These are phyloP conservation scores for Columba guinea DNA, from an alignment of 2,797 vertebrate genomes.

Conservation along the genomic window DNA sequence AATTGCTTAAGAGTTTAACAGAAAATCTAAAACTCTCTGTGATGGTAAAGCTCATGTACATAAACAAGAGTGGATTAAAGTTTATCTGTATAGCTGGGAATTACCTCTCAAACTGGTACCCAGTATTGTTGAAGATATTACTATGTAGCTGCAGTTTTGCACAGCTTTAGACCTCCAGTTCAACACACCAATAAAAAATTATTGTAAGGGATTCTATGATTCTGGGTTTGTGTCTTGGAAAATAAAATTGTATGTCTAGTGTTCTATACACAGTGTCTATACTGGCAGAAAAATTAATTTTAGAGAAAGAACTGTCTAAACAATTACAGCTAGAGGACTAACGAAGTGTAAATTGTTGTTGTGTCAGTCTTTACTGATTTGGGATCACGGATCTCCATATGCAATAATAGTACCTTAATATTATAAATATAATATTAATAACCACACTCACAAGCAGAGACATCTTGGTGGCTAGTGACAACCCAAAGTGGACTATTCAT, in stretches of 20 bases:
- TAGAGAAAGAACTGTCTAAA: not conserved
- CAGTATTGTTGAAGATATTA: not conserved
- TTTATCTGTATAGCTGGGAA: not conserved
- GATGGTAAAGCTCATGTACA: not conserved
- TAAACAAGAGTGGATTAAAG: not conserved
- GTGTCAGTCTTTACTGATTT: not conserved
- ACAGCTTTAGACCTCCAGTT: not conserved
- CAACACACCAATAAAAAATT: not conserved
- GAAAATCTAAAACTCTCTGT: not conserved
- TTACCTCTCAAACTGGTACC: not conserved
- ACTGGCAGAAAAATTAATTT: not conserved
- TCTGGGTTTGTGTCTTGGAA: not conserved
- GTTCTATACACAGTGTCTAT: not conserved
- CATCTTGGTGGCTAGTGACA: not conserved
- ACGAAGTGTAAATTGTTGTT: not conserved
- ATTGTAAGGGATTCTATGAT: fast-evolving
- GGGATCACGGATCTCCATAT: not conserved
- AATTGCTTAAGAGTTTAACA: not conserved
- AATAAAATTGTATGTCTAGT: not conserved
- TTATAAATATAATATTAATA: not conserved
- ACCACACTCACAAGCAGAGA: not conserved
- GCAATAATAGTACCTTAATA: not conserved
- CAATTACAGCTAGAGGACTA: not conserved
- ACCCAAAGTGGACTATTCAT: not conserved
- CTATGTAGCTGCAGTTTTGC: not conserved